Evolutionary conservation across 2,113 vertebrate genomes (phyloP), one percentile per base, ranked within the genome.

Genomic region (Ailuropoda melanoleuca): DNA sequence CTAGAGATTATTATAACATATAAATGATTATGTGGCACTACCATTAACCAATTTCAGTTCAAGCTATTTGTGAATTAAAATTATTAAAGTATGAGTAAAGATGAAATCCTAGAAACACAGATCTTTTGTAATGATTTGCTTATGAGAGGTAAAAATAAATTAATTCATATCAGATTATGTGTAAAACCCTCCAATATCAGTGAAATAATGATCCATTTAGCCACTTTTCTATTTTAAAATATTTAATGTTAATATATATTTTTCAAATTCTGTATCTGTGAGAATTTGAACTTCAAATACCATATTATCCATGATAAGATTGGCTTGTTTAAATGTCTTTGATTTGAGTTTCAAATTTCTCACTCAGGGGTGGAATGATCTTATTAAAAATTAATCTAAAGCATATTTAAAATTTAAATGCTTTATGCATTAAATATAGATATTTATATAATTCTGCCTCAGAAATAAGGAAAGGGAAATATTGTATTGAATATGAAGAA

Each of bases 341-440:
- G 18, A 75, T 84, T 78, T 85, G 24, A 80, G 43, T 81, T 80
- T 86, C 58, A 53, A 26, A 92, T 72, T 80, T 72, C 53, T 81
- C 53, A 70, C 58, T 80, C 43, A 50, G 19, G 34, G 26, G 24
- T 92, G 53, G n/a, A 56, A 95, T 86, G 68, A 58, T 68, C 37
- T 86, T 50, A 80, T 95, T 86, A 92, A 80, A 88, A 80, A 34
- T 91, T 80, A 91, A 85, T 91, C 88, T 50, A 85, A 31, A 18
- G 58, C 39, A 70, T 68, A 48, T 77, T 70, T 92, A 72, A 90
- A 92, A 60, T 78, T 50, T 77, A 86, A 95, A 95, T 70, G 5
- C 48, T 50, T 90, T 74, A 24, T 70, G 11, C 10, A 50, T 56
- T 50, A 80, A 87, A 70, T 81, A 7, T 87, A 70, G 19, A 70